A percentile compares a stretch with the other conserved stretches of the same genome.
Evolutionary conservation across 2,113 vertebrate genomes (phyloP).

Genomic region (Thunnus thynnus): DNA sequence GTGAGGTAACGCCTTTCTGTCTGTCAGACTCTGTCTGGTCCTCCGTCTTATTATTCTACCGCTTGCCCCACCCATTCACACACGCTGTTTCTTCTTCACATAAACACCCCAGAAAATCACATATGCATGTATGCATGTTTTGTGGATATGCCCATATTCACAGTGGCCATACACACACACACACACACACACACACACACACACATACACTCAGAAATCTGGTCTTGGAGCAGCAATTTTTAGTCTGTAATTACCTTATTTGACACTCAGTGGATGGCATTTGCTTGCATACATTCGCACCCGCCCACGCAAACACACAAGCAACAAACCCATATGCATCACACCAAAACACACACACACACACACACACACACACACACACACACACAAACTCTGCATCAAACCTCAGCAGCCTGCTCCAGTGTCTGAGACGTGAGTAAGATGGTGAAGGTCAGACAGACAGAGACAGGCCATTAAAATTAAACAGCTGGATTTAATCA

Average conservation of each 20-base stretch:
- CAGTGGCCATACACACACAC: neutral
- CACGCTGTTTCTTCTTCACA: neutral
- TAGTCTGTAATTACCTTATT: conserved; percentile 44
- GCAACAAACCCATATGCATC: conserved; percentile 35
- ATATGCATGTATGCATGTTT: neutral
- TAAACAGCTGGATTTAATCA: conserved; percentile 30
- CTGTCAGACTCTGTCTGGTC: conserved; percentile 41
- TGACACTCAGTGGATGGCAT: conserved; percentile 33
- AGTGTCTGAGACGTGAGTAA: conserved; percentile 8
- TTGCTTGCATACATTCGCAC: conserved; percentile 23
- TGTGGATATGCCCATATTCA: neutral
- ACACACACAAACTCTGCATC: neutral
- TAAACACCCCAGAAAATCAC: neutral
- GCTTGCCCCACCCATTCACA: neutral
- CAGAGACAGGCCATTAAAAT: conserved; percentile 26
- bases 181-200: conserved; percentile 5
- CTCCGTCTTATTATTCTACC: neutral
- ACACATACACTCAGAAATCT: neutral
- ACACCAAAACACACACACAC: conserved; percentile 12
- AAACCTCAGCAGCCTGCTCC: conserved; percentile 1
- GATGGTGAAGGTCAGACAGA: conserved; percentile 29
- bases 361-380: neutral
- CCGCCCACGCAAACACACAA: conserved; percentile 29
- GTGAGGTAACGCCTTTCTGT: conserved; percentile 48
- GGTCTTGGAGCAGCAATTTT: neutral